phyloP scores from a whole-genome alignment of 2,888 invertebrate genomes.

The Mesochorus sp. region DNA sequence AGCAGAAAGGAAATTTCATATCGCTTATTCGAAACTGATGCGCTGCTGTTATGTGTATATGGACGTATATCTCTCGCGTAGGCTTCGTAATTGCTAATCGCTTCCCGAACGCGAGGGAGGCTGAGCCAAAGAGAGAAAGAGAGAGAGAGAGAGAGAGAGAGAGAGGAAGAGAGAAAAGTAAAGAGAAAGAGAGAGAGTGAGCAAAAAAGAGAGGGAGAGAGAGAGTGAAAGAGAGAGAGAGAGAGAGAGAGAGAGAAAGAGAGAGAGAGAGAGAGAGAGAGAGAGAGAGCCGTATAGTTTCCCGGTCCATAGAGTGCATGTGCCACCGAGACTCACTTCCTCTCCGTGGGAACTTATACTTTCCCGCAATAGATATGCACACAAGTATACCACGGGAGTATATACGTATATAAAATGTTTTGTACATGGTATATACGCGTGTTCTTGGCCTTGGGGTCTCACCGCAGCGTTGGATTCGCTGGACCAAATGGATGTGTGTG shows the following conservation, averaged over 20 bases:
- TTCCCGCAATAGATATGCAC: conserved; percentile 58
- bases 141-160: conserved; percentile 29
- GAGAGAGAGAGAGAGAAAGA: conserved; percentile 24
- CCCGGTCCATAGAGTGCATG: neutral
- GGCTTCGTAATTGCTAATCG: conserved; percentile 70
- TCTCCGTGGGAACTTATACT: conserved; percentile 72
- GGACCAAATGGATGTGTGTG: conserved; percentile 36
- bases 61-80: conserved; percentile 54
- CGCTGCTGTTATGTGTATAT: neutral
- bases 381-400: neutral
- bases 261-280: conserved; percentile 28
- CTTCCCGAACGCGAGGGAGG: conserved; percentile 59
- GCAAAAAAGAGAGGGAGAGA: no score
- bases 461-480: conserved; percentile 62
- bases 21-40: conserved; percentile 20
- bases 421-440: conserved; percentile 42
- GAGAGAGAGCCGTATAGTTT: neutral
- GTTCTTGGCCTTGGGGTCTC: conserved; percentile 67
- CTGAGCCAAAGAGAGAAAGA: conserved; percentile 23
- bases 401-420: neutral
- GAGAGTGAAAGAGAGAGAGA: conserved; percentile 31
- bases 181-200: conserved; percentile 11
- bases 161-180: conserved; percentile 14
- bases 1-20: conserved; percentile 28
- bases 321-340: conserved; percentile 44